Conservation (phyloP, 2,888 invertebrate species). For the Lottia scabra region DNA sequence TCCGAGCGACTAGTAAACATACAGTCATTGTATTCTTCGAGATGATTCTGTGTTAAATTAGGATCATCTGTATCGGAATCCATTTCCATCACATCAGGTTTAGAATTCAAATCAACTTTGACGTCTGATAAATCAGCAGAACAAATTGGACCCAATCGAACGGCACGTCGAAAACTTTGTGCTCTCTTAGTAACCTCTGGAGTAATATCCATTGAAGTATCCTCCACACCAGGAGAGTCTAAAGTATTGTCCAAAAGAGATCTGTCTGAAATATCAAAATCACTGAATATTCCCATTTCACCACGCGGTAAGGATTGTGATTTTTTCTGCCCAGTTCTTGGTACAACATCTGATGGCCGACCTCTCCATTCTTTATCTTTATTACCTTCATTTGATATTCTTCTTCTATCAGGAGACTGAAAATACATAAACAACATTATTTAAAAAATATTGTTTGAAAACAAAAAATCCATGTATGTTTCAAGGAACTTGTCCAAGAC, state of each 20-base stretch:
- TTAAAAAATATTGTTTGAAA: no score
- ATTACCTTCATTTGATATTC: background rate
- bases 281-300: background rate
- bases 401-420: background rate
- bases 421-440: background rate
- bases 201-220: background rate
- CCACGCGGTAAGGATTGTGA: background rate
- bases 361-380: background rate
- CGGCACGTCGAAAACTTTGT: conserved; percentile 55
- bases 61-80: conserved; percentile 12
- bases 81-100: background rate
- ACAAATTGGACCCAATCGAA: conserved; percentile 44
- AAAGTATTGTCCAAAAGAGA: background rate
- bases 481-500: no score
- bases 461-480: no score
- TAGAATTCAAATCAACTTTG: background rate
- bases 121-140: conserved; percentile 36
- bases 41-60: background rate
- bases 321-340: background rate
- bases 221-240: background rate
- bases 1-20: conserved; percentile 21
- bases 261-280: background rate
- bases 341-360: background rate
- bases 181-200: conserved; percentile 35
- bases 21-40: conserved; percentile 11